Evolutionary conservation across 2,888 invertebrate genomes (phyloP).

Genomic region (Ichneumoninae sp.): DNA sequence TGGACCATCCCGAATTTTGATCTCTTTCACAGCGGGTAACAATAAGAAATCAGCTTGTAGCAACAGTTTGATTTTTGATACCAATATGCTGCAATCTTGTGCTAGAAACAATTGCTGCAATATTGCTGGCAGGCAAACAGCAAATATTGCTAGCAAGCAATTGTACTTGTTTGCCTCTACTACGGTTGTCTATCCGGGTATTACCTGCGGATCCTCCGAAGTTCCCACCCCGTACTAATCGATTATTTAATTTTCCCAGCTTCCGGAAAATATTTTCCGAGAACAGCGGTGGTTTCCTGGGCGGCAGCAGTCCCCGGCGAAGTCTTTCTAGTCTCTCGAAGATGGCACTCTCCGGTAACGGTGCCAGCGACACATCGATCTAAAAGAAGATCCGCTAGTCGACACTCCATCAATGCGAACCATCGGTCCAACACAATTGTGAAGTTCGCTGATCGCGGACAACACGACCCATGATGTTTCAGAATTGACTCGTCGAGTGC

Average conservation of each 20-base stretch:
- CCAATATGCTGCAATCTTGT: too few species aligned
- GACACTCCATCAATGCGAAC: conserved; percentile 1
- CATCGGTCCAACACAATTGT: conserved; percentile 27
- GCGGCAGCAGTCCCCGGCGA: conserved; percentile 92
- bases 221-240: background rate
- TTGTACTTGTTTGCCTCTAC: too few species aligned
- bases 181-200: too few species aligned
- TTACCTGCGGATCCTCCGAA: background rate
- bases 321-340: conserved; percentile 92
- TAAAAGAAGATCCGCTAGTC: conserved; percentile 56
- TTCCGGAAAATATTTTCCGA: conserved; percentile 96
- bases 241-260: conserved; percentile 84
- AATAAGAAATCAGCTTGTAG: too few species aligned
- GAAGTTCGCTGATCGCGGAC: conserved; percentile 16
- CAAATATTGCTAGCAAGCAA: too few species aligned
- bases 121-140: too few species aligned
- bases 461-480: conserved; percentile 34
- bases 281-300: conserved; percentile 87
- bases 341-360: conserved; percentile 87
- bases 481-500: conserved; percentile 32
- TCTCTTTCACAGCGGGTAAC: too few species aligned
- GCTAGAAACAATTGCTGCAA: too few species aligned
- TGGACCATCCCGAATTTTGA: too few species aligned
- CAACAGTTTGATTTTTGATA: too few species aligned
- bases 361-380: conserved; percentile 78